Evolutionary conservation across 2,888 invertebrate genomes (phyloP), one percentile per base, ranked within the genome.

Genomic region (Pollenia labialis): DNA sequence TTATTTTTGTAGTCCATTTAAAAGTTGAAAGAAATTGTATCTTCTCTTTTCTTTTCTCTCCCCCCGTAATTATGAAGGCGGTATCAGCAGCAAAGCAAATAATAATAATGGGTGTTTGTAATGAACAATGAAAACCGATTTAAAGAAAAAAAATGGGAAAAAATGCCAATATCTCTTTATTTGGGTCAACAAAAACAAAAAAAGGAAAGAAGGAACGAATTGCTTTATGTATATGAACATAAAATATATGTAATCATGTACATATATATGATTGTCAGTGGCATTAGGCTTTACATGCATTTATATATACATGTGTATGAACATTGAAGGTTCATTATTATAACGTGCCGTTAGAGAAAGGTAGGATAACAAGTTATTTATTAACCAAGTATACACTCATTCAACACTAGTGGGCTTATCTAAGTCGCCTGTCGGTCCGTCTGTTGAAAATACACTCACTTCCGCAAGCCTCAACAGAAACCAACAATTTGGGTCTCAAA

Each of bases 21-120:
- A 62, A 76, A 74, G 44, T 56, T 77, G 62, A 62, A 81, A 76
- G 77, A 23, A 58, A 72, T 68, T 48, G 8, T 66, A 60, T 58
- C 58, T 75, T 50, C 0, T 16, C 23, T 16, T 54, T 79, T 42
- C 4, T 42, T 42, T 42, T 52, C 62, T 71, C 7, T 58, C 18
- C 4, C 58, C 68, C 80, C 72, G 54, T 84, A 87, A 87, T 87
- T 87, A 87, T 77, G 74, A 87, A 84, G 84, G 87, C 87, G 81
- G 76, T 56, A 48, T 40, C 44, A 18, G 40, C 40, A 58, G 7
- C 50, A 79, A 79, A 72, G 44, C 64, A 72, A 77, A 54, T 77
- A 48, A 44, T 62, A 52, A 66, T 60, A 68, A 74, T 60, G 83
- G 58, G 58, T 79, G 66, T 71, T 74, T 79, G 68, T 60, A 72